These are phyloP conservation scores for Spatulosminthurus flaviceps DNA, from an alignment of 2,888 invertebrate species.

Conservation along the genomic window DNA sequence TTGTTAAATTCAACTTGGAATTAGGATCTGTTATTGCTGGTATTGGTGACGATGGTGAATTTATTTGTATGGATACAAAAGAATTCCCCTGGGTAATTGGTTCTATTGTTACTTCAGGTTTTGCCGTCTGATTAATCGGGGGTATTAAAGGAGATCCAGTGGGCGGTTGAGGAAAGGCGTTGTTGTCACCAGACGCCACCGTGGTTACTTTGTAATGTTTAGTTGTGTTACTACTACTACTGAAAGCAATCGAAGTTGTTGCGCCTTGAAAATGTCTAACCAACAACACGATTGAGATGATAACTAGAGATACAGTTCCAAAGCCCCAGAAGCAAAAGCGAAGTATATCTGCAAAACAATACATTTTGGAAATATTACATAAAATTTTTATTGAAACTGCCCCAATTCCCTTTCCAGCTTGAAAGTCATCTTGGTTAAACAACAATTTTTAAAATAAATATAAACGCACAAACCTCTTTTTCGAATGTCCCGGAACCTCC, in stretches of 20 bases:
- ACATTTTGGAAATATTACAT: too few species aligned
- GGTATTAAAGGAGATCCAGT: too few species aligned
- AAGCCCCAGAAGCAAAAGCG: constrained; percentile 1
- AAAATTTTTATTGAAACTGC: too few species aligned
- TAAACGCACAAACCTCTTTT: background rate
- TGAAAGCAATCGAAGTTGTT: background rate
- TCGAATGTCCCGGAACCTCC: background rate
- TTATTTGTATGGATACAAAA: background rate
- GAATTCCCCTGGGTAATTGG: too few species aligned
- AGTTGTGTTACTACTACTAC: too few species aligned
- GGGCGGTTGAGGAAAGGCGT: too few species aligned
- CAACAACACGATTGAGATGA: background rate
- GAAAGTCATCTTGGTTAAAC: too few species aligned
- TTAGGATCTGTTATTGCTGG: background rate
- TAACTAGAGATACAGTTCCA: background rate
- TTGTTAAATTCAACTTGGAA: background rate
- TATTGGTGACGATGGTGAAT: background rate
- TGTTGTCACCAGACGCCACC: too few species aligned
- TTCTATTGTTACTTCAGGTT: too few species aligned
- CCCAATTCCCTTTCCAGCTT: too few species aligned
- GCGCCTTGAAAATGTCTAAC: background rate
- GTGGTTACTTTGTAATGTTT: too few species aligned
- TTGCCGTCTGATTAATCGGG: too few species aligned
- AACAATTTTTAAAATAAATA: constrained; percentile 3
- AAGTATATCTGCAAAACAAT: constrained; percentile 1